A percentile compares a stretch with the other conserved stretches of the same genome.
Evolutionary conservation across 2,888 invertebrate genomes (phyloP).

Genomic region (Plebejus melissa): DNA sequence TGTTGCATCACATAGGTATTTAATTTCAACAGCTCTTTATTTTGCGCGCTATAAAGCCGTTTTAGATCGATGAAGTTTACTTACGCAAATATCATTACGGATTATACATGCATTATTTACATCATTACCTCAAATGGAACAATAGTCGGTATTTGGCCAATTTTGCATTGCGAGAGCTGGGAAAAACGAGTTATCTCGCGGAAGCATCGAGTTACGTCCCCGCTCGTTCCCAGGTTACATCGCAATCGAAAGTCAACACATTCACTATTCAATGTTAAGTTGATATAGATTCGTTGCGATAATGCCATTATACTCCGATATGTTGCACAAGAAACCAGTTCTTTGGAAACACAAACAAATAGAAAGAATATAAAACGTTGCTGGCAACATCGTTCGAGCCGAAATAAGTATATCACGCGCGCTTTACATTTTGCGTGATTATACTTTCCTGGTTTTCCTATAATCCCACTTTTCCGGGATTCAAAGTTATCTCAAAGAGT

Average conservation of each 20-base stretch:
- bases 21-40: not conserved
- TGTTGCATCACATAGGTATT: too few species aligned
- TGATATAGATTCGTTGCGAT: constrained; percentile 27
- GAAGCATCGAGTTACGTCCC: constrained; percentile 32
- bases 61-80: not conserved
- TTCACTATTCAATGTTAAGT: constrained; percentile 29
- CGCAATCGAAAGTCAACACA: constrained; percentile 36
- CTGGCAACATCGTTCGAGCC: not conserved
- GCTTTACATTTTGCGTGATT: not conserved
- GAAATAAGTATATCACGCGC: not conserved
- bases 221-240: constrained; percentile 28
- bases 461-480: not conserved
- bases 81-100: not conserved
- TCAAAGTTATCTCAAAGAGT: not conserved
- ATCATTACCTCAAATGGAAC: constrained; percentile 2
- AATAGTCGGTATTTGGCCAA: constrained; percentile 27
- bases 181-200: constrained; percentile 35
- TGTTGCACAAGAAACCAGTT: constrained; percentile 25
- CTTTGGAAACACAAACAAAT: constrained; percentile 17
- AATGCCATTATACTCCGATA: constrained; percentile 19
- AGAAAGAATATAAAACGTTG: not conserved
- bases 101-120: not conserved
- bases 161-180: constrained; percentile 24
- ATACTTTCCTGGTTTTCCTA: not conserved
- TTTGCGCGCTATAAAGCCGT: not conserved